Percentiles rank a stretch among this genome's conserved stretches.
Evolutionary conservation across 2,113 vertebrate genomes (phyloP).

Genomic region (Taxidea taxus): DNA sequence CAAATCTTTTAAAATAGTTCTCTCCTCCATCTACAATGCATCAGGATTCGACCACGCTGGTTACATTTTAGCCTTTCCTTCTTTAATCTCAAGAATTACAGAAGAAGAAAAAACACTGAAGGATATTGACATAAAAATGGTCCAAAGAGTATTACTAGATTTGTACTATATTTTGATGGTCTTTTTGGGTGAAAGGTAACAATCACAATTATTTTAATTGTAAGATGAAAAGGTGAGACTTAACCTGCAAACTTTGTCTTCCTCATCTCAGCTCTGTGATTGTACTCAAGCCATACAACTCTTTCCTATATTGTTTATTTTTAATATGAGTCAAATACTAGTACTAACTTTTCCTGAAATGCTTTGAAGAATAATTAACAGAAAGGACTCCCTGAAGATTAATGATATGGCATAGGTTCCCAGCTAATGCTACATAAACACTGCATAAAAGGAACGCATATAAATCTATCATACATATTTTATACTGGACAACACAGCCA

Average conservation of each 20-base stretch:
- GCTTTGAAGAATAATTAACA: background rate
- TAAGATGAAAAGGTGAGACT: background rate
- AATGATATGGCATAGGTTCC: background rate
- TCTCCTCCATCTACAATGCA: background rate
- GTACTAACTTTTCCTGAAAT: background rate
- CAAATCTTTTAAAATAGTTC: background rate
- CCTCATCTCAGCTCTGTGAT: background rate
- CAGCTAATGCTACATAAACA: conserved; percentile 17
- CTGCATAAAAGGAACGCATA: background rate
- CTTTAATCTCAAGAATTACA: background rate
- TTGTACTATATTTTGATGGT: background rate
- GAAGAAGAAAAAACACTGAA: background rate
- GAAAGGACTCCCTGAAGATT: conserved; percentile 25
- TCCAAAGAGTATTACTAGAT: background rate
- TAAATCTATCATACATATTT: conserved; percentile 19
- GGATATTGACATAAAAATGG: background rate
- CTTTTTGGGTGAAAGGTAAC: background rate
- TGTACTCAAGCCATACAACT: background rate
- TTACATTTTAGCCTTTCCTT: background rate
- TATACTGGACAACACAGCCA: background rate
- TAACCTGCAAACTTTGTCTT: background rate
- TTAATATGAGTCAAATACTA: background rate
- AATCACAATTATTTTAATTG: background rate
- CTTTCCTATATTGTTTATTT: background rate
- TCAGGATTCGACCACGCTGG: background rate